phyloP scores from a whole-genome alignment of 1,140 invertebrate species.

The Ctenoplectra terminalis region DNA sequence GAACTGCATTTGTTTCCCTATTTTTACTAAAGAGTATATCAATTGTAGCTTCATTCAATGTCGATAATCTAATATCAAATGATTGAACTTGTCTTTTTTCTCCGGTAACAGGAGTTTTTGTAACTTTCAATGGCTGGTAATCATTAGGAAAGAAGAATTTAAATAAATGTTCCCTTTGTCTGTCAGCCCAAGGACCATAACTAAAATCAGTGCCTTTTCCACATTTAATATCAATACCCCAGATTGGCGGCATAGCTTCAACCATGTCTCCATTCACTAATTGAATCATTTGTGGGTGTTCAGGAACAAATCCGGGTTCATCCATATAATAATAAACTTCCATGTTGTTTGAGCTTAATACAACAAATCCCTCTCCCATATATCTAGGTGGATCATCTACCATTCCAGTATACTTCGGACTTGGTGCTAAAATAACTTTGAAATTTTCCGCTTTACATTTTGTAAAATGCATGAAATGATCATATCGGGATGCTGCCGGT shows the following conservation, averaged over 20 bases:
- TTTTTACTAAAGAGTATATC: conserved; percentile 98
- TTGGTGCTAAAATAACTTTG: conserved; percentile 96
- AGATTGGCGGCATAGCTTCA: conserved; percentile 94
- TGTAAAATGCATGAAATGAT: conserved; percentile 98
- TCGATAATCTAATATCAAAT: conserved; percentile 96
- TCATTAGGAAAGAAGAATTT: conserved; percentile 98
- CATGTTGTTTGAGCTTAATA: conserved; percentile 97
- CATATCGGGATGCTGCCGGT: conserved; percentile 94
- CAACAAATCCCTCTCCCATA: conserved; percentile 99
- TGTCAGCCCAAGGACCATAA: conserved; percentile 99
- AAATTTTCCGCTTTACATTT: conserved; percentile 98
- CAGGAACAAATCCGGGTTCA: conserved; percentile 94
- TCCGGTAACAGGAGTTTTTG: conserved; percentile 91
- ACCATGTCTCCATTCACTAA: conserved; percentile 96
- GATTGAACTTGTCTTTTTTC: conserved; percentile 94
- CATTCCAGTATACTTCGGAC: conserved; percentile 96
- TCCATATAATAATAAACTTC: conserved; percentile 99
- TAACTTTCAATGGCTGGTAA: conserved; percentile 90
- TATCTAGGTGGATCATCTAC: conserved; percentile 97
- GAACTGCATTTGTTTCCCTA: conserved; percentile 97
- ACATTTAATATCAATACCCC: conserved; percentile 98
- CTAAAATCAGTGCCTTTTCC: conserved; percentile 98
- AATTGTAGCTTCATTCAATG: conserved; percentile 95
- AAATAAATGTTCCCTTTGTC: conserved; percentile 97
- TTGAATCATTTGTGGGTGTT: conserved; percentile 94